A percentile compares a stretch with the other conserved stretches of the same genome.
Evolutionary conservation across 2,113 vertebrate species (phyloP).

Genomic region (Proteles cristata): DNA sequence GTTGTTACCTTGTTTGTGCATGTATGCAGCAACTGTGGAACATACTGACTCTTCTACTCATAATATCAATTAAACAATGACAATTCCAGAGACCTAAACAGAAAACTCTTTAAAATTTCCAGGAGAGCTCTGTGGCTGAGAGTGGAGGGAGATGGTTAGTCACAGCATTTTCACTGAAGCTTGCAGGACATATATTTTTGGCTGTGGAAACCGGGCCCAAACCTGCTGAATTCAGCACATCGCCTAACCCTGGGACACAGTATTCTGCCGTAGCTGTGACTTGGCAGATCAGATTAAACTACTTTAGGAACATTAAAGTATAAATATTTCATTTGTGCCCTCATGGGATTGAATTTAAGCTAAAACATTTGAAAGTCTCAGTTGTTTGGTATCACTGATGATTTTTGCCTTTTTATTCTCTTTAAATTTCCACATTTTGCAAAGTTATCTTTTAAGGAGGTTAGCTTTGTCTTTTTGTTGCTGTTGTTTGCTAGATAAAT

Average conservation of each 20-base stretch:
- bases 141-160: constrained; percentile 49
- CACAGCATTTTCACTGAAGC: constrained; percentile 52
- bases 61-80: constrained; percentile 69
- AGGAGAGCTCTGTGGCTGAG: constrained; percentile 47
- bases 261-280: constrained; percentile 75
- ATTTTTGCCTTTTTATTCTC: constrained; percentile 49
- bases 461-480: constrained; percentile 13
- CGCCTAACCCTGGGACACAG: constrained; percentile 67
- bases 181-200: constrained; percentile 69
- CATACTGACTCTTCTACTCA: constrained; percentile 26
- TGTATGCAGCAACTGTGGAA: background rate
- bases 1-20: background rate
- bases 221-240: constrained; percentile 81
- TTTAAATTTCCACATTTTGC: constrained; percentile 47
- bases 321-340: constrained; percentile 86
- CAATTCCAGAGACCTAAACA: constrained; percentile 58
- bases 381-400: constrained; percentile 67
- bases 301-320: constrained; percentile 85
- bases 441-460: constrained; percentile 37
- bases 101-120: constrained; percentile 70
- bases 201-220: constrained; percentile 39
- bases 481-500: constrained; percentile 47
- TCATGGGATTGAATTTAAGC: constrained; percentile 82
- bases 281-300: constrained; percentile 85
- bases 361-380: constrained; percentile 71